A percentile compares a stretch with the other conserved stretches of the same genome.
These are phyloP conservation scores for Pongo abelii DNA, from an alignment of 2,113 vertebrate species.

Conservation along the genomic window DNA sequence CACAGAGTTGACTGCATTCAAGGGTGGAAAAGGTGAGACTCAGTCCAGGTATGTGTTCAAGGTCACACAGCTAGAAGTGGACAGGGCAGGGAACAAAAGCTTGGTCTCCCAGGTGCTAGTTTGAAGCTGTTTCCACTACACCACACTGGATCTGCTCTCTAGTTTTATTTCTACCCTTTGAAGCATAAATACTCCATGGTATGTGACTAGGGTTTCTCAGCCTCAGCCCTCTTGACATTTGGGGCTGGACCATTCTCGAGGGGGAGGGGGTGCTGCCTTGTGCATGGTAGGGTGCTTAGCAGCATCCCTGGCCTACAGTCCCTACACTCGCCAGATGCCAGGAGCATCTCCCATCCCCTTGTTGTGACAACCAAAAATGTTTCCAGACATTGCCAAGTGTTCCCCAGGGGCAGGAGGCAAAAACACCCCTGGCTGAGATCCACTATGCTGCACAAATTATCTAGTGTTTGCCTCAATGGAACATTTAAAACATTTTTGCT, in stretches of 20 bases:
- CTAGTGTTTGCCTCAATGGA: neutral
- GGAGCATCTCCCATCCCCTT: neutral
- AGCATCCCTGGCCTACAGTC: neutral
- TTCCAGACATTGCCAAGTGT: neutral
- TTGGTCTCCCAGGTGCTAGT: neutral
- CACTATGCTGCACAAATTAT: neutral
- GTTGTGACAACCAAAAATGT: neutral
- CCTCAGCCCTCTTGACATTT: neutral
- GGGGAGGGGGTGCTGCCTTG: no score
- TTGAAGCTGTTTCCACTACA: neutral
- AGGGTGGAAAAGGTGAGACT: no score
- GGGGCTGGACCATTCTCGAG: neutral
- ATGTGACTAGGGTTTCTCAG: neutral
- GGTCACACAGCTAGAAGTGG: no score
- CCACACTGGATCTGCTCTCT: neutral
- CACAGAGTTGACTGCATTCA: no score
- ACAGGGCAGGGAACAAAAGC: no score
- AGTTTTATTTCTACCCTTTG: neutral
- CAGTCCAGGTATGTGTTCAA: no score
- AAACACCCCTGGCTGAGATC: neutral
- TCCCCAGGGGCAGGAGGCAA: neutral
- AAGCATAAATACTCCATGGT: neutral
- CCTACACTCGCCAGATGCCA: neutral
- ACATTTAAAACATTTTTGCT: neutral
- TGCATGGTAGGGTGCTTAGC: no score